A percentile compares a stretch with the other conserved stretches of the same genome.
Evolutionary conservation across 2,888 invertebrate genomes (phyloP).

Genomic region (Lumbricus terrestris): DNA sequence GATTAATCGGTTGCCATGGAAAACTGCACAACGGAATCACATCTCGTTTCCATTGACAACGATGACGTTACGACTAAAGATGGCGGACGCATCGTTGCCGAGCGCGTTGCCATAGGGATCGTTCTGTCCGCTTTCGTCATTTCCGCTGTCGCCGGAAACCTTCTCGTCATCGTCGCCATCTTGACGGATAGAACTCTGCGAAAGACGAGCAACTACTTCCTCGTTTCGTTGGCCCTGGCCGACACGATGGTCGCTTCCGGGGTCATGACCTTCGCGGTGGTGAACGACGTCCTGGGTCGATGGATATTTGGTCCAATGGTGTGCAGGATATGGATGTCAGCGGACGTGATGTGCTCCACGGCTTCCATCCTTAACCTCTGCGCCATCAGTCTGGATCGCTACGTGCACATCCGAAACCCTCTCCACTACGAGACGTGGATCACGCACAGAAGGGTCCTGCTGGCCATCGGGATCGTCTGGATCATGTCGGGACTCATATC

Average conservation of each 20-base stretch:
- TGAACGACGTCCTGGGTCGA: conserved; percentile 86
- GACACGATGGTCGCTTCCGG: conserved; percentile 93
- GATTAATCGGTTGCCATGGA: conserved; percentile 4
- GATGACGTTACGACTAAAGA: not conserved
- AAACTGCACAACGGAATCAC: not conserved
- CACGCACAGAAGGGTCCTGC: conserved; percentile 49
- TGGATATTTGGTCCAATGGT: conserved; percentile 96
- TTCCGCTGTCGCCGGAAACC: conserved; percentile 88
- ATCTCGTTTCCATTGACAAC: not conserved
- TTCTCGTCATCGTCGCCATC: conserved; percentile 94
- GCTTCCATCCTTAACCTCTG: conserved; percentile 97
- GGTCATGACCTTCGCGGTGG: conserved; percentile 97
- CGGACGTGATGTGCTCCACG: conserved; percentile 98
- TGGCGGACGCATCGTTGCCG: conserved; percentile 35
- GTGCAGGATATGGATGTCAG: conserved; percentile 97
- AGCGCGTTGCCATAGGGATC: conserved; percentile 66
- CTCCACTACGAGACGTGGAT: conserved; percentile 67
- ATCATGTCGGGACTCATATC: conserved; percentile 88
- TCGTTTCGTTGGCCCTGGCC: conserved; percentile 93
- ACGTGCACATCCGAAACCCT: conserved; percentile 66
- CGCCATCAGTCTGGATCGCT: conserved; percentile 91
- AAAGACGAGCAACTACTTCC: conserved; percentile 60
- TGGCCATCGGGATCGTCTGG: conserved; percentile 69
- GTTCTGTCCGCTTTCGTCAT: conserved; percentile 84
- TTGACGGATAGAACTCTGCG: conserved; percentile 89